Evolutionary conservation across 92 coral and sea anemone species (phyloP), one percentile per base, ranked within the genome.

Genomic region (Heteractis magnifica): DNA sequence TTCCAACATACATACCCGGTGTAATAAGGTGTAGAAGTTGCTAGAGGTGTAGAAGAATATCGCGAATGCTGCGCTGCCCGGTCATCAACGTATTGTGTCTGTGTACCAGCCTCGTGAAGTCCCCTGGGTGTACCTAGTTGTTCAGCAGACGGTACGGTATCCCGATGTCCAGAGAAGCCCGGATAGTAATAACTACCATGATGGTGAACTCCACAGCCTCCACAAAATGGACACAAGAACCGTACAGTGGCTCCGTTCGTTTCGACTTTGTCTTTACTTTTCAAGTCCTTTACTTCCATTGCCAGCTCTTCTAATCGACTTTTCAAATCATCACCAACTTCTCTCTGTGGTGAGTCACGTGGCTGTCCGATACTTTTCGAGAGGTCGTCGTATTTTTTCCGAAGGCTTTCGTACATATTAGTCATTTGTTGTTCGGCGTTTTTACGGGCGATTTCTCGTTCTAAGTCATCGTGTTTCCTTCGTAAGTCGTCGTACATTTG

Each of bases 401-500:
- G 95, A 16, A 97, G 89, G 41, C 88, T 91, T 80, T 94, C 97
- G 90, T 90, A 90, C 94, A 92, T 90, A 75, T 84, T 88, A 75
- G 93, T 52, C 98, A 93, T 91, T 72, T 93, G 98, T 21, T 93
- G 94, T 52, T 93, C 94, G 71, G 94, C 91, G 77, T 92, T 90
- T 80, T 91, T 89, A 21, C 98, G 93, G 41, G 94, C 95, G 86
- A 94, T 85, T 51, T 89, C 94, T 62, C 95, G 94, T 70, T 94
- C 97, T 70, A 93, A 82, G 78, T 97, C 97, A 84, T 97, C 99
- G 86, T 97, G 97, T 80, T 92, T 84, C 51, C 98, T 92, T 76
- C 98, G 94, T 20, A 97, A 90, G 86, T 97, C 99, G 76, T 94
- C 98, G 88, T 92, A 94, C 90, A 94, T 84, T 10, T 93, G 94